Evolutionary conservation across 2,797 vertebrate genomes (phyloP).

Genomic region (Oophaga sylvatica): DNA sequence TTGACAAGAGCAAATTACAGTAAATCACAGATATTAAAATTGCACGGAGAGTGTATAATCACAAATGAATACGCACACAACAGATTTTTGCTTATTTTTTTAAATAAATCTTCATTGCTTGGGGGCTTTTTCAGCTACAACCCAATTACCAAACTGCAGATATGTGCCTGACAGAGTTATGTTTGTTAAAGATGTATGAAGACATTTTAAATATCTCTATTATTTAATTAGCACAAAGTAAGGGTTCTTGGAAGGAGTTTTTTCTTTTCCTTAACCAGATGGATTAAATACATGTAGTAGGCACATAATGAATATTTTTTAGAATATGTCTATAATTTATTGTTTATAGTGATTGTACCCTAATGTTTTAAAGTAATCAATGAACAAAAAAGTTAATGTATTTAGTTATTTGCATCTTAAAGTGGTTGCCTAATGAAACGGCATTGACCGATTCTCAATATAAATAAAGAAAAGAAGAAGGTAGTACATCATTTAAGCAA

Average conservation of each 20-base stretch:
- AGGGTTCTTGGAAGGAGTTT: neutral
- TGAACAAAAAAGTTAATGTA: too few relatives aligned
- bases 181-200: constrained; percentile 29
- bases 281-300: neutral
- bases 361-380: neutral
- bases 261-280: constrained; percentile 21
- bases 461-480: too few relatives aligned
- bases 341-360: neutral
- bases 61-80: neutral
- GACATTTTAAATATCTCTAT: constrained; percentile 14
- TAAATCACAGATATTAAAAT: neutral
- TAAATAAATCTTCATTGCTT: constrained; percentile 36
- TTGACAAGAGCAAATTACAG: constrained; percentile 2
- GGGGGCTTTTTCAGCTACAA: constrained; percentile 31
- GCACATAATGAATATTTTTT: neutral
- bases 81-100: constrained; percentile 8
- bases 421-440: too few relatives aligned
- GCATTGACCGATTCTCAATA: too few relatives aligned
- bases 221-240: constrained; percentile 27
- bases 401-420: too few relatives aligned
- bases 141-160: constrained; percentile 31
- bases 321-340: neutral
- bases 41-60: neutral
- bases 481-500: too few relatives aligned
- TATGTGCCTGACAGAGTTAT: constrained; percentile 15